Percentiles rank a stretch among this genome's conserved stretches.
Conservation (phyloP, 2,888 invertebrate genomes). For the Agrochola circellaris region DNA sequence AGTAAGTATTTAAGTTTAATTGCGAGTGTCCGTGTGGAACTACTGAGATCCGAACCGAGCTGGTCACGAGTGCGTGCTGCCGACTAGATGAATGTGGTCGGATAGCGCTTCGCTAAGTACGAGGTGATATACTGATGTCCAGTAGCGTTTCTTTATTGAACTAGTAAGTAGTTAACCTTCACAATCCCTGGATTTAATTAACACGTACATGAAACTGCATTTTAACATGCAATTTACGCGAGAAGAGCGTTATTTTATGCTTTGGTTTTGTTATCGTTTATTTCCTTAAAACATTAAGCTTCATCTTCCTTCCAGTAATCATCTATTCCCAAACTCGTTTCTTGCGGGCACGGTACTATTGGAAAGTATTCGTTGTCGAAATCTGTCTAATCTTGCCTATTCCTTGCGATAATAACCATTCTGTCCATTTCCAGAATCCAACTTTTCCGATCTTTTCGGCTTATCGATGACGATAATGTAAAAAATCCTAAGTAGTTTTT, state of each 20-base stretch:
- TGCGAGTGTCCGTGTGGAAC: conserved; percentile 24
- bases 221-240: not conserved
- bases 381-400: not conserved
- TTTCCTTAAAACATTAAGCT: not conserved
- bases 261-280: not conserved
- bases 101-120: conserved; percentile 44
- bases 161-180: conserved; percentile 25
- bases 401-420: not conserved
- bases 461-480: not conserved
- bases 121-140: conserved; percentile 19
- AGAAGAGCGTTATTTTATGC: not conserved
- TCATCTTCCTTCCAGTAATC: too few species aligned
- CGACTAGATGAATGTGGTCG: conserved; percentile 42
- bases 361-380: not conserved
- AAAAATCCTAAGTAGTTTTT: conserved; percentile 4
- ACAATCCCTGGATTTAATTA: conserved; percentile 1
- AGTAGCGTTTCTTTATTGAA: not conserved
- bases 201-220: not conserved
- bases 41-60: not conserved
- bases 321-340: too few species aligned
- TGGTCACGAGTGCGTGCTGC: conserved; percentile 35
- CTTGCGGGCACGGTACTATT: not conserved
- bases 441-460: not conserved
- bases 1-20: conserved; percentile 50
- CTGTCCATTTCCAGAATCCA: not conserved